Base-by-base conservation (phyloP, 2,797 vertebrate species). In the Bovichtus diacanthus region DNA sequence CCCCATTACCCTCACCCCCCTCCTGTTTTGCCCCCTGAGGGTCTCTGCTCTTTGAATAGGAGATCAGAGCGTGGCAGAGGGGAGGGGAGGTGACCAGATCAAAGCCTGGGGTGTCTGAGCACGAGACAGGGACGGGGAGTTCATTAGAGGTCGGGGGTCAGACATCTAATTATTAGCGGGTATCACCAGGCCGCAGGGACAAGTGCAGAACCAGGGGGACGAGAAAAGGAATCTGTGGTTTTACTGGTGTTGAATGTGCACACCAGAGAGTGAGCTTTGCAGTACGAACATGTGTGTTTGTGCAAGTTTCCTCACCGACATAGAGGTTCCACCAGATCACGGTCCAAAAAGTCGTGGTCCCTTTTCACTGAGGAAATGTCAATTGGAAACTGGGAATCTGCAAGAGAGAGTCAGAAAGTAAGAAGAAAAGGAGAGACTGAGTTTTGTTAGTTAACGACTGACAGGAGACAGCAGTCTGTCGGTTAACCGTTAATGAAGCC, bases 271-370 rank as follows among this genome's bases (percentile, higher is more conserved):
- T 21, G 54, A 71, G 16, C 8, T 19, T 1, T 29, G n/a, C 69
- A 55, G 54, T 23, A 43, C 64, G 36, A 15, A 27, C 16, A 34
- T 18, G 27, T 31, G 18, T n/a, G 4, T 74, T 51, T 31, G 39
- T 47, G 56, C 31, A 44, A 39, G 36, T 16, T 43, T 53, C 53
- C 90, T 95, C 94, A 98, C 97, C 97, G 96, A 94, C 95, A 98
- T 90, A 99, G 95, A 86, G 97, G 96, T 94, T 99, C 97, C 90
- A 99, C 97, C 93, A 98, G 96, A 87, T 99, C 97, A 85, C 96
- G 95, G 87, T 98, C 97, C 90, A 99, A 94, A 92, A 99, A 99
- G 93, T 99, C 97, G 90, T 99, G 97, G 90, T 99, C 97, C 75
- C 95, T 96, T 94, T 97, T 97, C 82, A 99, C 97, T 44, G 96